Percentiles rank a stretch among this genome's conserved stretches.
These are phyloP conservation scores for Cercopithecus diana DNA, from an alignment of 2,797 vertebrate species.

Conservation along the genomic window DNA sequence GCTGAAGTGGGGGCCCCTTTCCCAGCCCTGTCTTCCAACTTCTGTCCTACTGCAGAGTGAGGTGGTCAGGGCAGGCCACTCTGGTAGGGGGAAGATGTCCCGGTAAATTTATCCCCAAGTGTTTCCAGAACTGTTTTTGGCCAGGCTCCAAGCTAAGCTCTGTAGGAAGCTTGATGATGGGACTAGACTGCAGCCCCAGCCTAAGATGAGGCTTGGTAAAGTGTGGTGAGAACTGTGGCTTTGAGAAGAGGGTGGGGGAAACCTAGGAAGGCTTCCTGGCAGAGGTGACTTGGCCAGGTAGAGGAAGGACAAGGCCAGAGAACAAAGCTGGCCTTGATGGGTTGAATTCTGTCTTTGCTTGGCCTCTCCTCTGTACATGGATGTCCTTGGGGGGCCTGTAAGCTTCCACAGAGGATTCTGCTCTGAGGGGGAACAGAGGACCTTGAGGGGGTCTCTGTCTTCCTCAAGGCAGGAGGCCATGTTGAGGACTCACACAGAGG, in stretches of 20 bases:
- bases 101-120: neutral
- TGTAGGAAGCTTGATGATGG: neutral
- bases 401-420: neutral
- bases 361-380: neutral
- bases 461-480: constrained; percentile 34
- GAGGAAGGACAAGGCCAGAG: neutral
- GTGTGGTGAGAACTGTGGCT: neutral
- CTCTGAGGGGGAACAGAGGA: neutral
- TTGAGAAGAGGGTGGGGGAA: neutral
- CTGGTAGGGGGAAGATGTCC: neutral
- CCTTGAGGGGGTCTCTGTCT: constrained; percentile 11
- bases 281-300: neutral
- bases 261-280: neutral
- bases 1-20: neutral
- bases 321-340: neutral
- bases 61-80: neutral
- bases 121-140: neutral
- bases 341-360: neutral
- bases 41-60: neutral
- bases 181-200: neutral
- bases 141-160: neutral
- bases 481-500: constrained; percentile 46
- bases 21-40: neutral
- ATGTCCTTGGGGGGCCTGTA: neutral
- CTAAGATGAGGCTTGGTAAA: neutral